Percentiles rank a stretch among this genome's conserved stretches.
These are phyloP conservation scores for Drosophila mauritiana DNA, from an alignment of 1,140 invertebrate species.

Conservation along the genomic window DNA sequence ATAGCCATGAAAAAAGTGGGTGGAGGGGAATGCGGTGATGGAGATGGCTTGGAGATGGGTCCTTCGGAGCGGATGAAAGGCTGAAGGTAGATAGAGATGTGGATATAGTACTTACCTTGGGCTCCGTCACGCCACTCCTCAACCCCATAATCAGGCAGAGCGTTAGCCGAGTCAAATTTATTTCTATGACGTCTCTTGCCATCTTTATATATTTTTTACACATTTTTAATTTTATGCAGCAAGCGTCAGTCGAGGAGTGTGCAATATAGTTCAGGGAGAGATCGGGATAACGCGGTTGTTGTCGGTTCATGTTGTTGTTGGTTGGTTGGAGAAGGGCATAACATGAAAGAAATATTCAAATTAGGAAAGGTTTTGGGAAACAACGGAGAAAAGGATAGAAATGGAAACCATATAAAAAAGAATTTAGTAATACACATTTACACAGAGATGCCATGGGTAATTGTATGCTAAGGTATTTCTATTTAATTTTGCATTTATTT, in stretches of 20 bases:
- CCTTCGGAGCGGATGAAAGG: slow-evolving; percentile 1
- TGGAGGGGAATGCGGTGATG: not conserved
- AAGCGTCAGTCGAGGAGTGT: slow-evolving; percentile 61
- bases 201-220: slow-evolving; percentile 72
- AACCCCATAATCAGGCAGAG: slow-evolving; percentile 84
- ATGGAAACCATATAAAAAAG: slow-evolving; percentile 58
- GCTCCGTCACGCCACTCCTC: slow-evolving; percentile 84
- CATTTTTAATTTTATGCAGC: slow-evolving; percentile 77
- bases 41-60: not conserved
- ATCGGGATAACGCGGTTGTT: slow-evolving; percentile 52
- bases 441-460: slow-evolving; percentile 48
- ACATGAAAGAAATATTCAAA: slow-evolving; percentile 73
- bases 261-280: slow-evolving; percentile 35
- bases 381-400: slow-evolving; percentile 12
- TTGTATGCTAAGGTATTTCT: slow-evolving; percentile 71
- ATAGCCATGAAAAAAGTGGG: slow-evolving; percentile 1
- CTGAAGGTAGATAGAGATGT: slow-evolving; percentile 14
- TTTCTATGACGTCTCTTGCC: slow-evolving; percentile 84
- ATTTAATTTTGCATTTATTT: slow-evolving; percentile 81
- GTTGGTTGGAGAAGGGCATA: slow-evolving; percentile 44
- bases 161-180: slow-evolving; percentile 84
- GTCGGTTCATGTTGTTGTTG: slow-evolving; percentile 35
- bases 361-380: slow-evolving; percentile 30
- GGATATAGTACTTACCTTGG: slow-evolving; percentile 77
- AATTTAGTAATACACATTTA: slow-evolving; percentile 52